Evolutionary conservation across 2,888 invertebrate species (phyloP).

Genomic region (Agrypnus murinus): DNA sequence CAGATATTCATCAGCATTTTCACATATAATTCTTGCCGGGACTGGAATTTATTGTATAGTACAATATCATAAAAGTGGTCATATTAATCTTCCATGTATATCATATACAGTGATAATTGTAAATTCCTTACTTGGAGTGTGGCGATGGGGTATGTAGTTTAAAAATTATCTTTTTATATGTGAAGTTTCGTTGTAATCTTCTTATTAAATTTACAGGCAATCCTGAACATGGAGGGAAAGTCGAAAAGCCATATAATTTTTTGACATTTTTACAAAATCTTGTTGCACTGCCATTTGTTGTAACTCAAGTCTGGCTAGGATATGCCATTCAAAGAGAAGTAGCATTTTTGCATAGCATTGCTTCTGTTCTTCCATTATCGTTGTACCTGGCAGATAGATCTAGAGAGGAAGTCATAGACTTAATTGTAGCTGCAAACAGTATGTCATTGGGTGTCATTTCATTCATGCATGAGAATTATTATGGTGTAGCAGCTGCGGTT

Average conservation of each 20-base stretch:
- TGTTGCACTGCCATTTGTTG: slow-evolving; percentile 30
- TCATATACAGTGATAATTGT: slow-evolving; percentile 59
- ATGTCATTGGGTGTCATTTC: slow-evolving; percentile 29
- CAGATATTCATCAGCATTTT: slow-evolving; percentile 47
- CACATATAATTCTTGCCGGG: slow-evolving; percentile 43
- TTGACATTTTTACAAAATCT: slow-evolving; percentile 16
- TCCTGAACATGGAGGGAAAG: slow-evolving; percentile 5
- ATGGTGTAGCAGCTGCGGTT: slow-evolving; percentile 34
- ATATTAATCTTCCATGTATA: slow-evolving; percentile 56
- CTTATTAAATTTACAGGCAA: slow-evolving; percentile 9
- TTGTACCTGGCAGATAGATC: slow-evolving; percentile 28
- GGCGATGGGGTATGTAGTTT: slow-evolving; percentile 46
- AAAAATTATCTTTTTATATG: not conserved
- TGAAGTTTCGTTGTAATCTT: not conserved
- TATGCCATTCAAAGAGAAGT: slow-evolving; percentile 29
- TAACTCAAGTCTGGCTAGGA: slow-evolving; percentile 37
- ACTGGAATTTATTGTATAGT: slow-evolving; percentile 40
- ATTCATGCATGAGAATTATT: slow-evolving; percentile 28
- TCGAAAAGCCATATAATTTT: slow-evolving; percentile 25
- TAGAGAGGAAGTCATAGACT: slow-evolving; percentile 6
- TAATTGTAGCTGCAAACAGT: slow-evolving; percentile 21
- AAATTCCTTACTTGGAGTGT: slow-evolving; percentile 40
- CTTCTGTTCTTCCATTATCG: slow-evolving; percentile 30
- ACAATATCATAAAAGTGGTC: slow-evolving; percentile 1
- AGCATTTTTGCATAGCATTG: slow-evolving; percentile 16